Conservation (phyloP, 2,113 vertebrate genomes). For the Mellivora capensis region DNA sequence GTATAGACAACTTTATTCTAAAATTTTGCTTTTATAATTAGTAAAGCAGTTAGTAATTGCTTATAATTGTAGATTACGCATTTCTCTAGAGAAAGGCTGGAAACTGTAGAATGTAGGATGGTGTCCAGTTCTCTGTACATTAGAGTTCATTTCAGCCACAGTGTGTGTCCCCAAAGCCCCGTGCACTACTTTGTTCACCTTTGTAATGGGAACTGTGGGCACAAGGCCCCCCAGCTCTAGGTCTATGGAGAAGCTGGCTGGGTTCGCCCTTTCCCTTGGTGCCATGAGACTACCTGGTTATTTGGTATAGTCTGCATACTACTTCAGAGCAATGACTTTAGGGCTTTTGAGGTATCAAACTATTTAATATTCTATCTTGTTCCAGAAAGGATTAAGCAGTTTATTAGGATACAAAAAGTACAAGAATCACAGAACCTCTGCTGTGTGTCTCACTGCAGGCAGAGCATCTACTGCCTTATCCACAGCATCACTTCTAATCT, state of each 20-base stretch:
- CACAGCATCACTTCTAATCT: neutral
- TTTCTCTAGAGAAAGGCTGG: neutral
- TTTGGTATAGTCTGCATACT: neutral
- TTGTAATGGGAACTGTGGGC: neutral
- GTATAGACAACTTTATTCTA: neutral
- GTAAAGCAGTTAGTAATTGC: neutral
- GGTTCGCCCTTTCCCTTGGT: neutral
- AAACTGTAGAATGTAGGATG: neutral
- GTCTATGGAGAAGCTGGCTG: neutral
- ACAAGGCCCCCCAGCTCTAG: neutral
- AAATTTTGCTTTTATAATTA: constrained; percentile 4
- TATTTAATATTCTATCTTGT: neutral
- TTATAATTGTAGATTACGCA: neutral
- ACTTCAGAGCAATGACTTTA: neutral
- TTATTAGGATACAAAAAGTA: neutral
- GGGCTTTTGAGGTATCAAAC: neutral
- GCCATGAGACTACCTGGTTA: neutral
- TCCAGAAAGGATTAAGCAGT: neutral
- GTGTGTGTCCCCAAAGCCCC: neutral
- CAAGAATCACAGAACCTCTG: neutral
- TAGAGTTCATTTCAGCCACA: neutral
- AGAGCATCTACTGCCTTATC: neutral
- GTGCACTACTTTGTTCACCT: neutral
- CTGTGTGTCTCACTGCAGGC: neutral
- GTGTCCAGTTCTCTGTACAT: neutral